Evolutionary conservation across 2,888 invertebrate genomes (phyloP), one percentile per base, ranked within the genome.

Genomic region (Dryobotodes eremita): DNA sequence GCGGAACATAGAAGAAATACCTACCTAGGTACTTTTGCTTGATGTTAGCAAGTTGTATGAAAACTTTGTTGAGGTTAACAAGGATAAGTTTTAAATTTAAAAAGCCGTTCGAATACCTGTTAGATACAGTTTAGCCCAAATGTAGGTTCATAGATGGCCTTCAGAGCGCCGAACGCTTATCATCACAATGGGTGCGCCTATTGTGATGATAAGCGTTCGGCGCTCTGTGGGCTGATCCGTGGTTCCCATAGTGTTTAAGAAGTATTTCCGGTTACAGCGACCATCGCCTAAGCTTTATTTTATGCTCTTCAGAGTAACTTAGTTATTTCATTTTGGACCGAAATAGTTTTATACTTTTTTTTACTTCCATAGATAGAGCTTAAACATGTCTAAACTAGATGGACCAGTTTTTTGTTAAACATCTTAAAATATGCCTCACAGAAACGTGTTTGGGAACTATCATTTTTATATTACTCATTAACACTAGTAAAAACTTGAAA

Each of bases 351-450:
- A 31, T 71, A 61, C 66, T 15, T 31, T 31, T 53, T 20, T 31
- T 42, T 53, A 59, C 36, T 26, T 36, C 13, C 48, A 17, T 23
- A 59, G 46, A 20, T 74, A 59, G n/a, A 8, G 5, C n/a, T 78
- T 48, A 59, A 83, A 80, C 62, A 48, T 71, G 73, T 75, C 65
- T 23, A 62, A 69, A 77, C 71, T 31, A 62, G 75, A 79, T 73
- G n/a, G 36, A 77, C 81, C 50, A 75, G 83, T 75, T 80, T 74
- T 69, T 66, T 36, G 31, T 36, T 57, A 48, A 62, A 55, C 55
- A 15, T 36, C 20, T 26, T 62, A 57, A 62, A 50, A 71, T 57
- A 74, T 0, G 36, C 26, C 31, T 36, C 5, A 20, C 42, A 20
- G 23, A 61, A 75, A 84, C 73, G 7, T 6, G 79, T 75, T 72